Conservation (phyloP, 2,888 invertebrate genomes). For the Polylopha cassiicola region DNA sequence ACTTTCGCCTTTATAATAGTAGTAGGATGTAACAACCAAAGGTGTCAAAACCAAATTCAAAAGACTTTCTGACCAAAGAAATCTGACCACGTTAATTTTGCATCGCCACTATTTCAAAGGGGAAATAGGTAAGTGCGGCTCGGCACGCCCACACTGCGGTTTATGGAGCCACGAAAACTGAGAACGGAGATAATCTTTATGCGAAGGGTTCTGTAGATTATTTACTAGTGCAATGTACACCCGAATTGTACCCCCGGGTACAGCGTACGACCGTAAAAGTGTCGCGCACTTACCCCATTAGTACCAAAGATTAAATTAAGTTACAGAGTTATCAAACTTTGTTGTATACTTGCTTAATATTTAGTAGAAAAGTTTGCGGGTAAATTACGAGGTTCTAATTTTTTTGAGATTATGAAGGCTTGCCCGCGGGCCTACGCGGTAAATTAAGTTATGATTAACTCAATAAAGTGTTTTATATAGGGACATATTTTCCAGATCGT, state of each 20-base stretch:
- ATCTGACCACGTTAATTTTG: slow-evolving; percentile 28
- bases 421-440: too few species aligned
- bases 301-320: slow-evolving; percentile 12
- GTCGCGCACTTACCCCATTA: slow-evolving; percentile 15
- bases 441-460: too few species aligned
- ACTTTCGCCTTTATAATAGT: too few species aligned
- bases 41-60: too few species aligned
- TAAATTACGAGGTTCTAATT: slow-evolving; percentile 5
- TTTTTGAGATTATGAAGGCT: slow-evolving; percentile 8
- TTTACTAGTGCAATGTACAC: slow-evolving; percentile 25
- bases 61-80: too few species aligned
- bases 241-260: slow-evolving; percentile 1
- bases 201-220: slow-evolving; percentile 28
- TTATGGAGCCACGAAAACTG: slow-evolving; percentile 28
- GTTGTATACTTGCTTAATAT: slow-evolving; percentile 11
- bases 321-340: slow-evolving; percentile 19
- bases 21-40: too few species aligned
- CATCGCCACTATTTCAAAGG: slow-evolving; percentile 28
- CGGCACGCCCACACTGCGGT: slow-evolving; percentile 28
- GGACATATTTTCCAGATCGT: too few species aligned
- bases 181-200: slow-evolving; percentile 31
- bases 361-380: slow-evolving; percentile 11
- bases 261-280: slow-evolving; percentile 2
- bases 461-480: too few species aligned
- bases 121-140: slow-evolving; percentile 10